Conservation (phyloP, 2,888 invertebrate genomes). For the Venusia cambrica region DNA sequence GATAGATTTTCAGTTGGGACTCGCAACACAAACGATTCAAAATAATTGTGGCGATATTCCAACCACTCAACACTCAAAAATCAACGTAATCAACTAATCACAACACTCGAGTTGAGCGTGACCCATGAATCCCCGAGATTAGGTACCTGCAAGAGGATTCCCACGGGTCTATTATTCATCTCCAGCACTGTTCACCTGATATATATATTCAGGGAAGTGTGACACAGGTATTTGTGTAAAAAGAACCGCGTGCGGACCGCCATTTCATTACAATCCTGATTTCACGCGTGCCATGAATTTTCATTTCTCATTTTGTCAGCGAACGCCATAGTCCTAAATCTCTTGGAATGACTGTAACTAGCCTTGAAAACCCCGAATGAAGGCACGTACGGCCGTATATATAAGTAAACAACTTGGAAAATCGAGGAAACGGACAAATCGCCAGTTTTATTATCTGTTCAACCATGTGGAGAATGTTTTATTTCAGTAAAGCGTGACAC, state of each 20-base stretch:
- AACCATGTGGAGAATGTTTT: conserved; percentile 29
- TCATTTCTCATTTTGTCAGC: conserved; percentile 15
- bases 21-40: too few species aligned
- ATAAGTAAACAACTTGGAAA: conserved; percentile 25
- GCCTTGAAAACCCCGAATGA: conserved; percentile 17
- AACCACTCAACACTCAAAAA: too few species aligned
- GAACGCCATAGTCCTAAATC: conserved; percentile 16
- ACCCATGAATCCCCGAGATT: conserved; percentile 12
- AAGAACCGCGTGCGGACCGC: conserved; percentile 22
- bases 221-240: conserved; percentile 32
- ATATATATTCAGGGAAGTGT: conserved; percentile 28
- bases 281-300: conserved; percentile 28
- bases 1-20: too few species aligned
- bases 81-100: too few species aligned
- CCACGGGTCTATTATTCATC: conserved; percentile 29
- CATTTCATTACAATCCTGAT: conserved; percentile 30
- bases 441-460: conserved; percentile 28
- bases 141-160: conserved; percentile 14
- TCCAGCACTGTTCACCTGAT: conserved; percentile 32
- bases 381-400: conserved; percentile 19
- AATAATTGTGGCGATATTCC: too few species aligned
- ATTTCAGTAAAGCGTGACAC: conserved; percentile 29
- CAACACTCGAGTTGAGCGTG: conserved; percentile 13
- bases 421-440: conserved; percentile 27
- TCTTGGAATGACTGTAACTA: conserved; percentile 16